phyloP scores from a whole-genome alignment of 1,140 invertebrate species.

The Chlorops oryzae region DNA sequence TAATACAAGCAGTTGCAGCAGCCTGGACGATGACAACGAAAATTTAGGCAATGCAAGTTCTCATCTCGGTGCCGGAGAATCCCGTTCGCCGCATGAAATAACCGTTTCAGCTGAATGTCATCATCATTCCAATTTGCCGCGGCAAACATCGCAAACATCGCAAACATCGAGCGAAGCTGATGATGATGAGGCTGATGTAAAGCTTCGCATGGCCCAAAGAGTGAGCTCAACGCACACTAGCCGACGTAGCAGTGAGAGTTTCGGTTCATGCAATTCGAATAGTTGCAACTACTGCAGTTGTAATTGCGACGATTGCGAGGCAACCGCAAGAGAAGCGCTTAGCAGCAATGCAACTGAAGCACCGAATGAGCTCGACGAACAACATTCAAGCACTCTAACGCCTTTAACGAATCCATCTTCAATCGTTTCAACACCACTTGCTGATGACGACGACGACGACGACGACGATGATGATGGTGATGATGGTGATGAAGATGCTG shows the following conservation, averaged over 20 bases:
- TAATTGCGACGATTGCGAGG: slow-evolving; percentile 21
- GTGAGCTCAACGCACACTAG: slow-evolving; percentile 9
- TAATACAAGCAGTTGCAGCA: slow-evolving; percentile 36
- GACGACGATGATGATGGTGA: too few species aligned
- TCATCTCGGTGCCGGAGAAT: too few species aligned
- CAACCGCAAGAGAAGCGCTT: not conserved
- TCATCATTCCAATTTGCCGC: slow-evolving; percentile 27
- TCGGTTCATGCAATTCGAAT: slow-evolving; percentile 35
- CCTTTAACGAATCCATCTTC: slow-evolving; percentile 24
- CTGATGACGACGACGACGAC: too few species aligned
- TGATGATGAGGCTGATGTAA: slow-evolving; percentile 4
- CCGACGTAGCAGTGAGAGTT: slow-evolving; percentile 21
- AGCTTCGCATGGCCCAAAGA: not conserved
- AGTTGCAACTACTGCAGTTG: slow-evolving; percentile 27
- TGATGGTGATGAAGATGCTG: too few species aligned
- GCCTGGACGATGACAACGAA: slow-evolving; percentile 24
- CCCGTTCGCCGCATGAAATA: slow-evolving; percentile 17
- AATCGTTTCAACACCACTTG: slow-evolving; percentile 11
- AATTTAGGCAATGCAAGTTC: slow-evolving; percentile 16
- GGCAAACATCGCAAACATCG: slow-evolving; percentile 6
- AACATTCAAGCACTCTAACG: slow-evolving; percentile 37
- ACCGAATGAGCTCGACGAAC: slow-evolving; percentile 4
- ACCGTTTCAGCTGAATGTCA: slow-evolving; percentile 39
- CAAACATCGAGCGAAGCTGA: not conserved
- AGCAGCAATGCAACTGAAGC: not conserved